Conservation (phyloP, 2,113 vertebrate species). For the Myrmecophaga tridactyla region DNA sequence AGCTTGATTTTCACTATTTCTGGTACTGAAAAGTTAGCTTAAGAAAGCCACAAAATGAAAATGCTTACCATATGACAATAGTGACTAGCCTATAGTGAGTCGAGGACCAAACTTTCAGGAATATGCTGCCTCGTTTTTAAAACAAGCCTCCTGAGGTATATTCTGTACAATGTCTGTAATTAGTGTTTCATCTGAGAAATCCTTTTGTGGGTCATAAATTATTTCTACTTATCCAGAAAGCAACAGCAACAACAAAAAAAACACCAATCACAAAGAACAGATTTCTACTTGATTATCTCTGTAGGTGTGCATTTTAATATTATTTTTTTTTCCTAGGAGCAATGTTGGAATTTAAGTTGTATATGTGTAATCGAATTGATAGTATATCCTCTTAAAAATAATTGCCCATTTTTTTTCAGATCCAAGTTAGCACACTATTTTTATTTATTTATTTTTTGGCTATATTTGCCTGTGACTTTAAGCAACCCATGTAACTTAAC, state of each 20-base stretch:
- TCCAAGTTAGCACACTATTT: constrained; percentile 78
- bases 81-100: constrained; percentile 82
- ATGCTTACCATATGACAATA: constrained; percentile 78
- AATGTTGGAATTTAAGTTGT: constrained; percentile 81
- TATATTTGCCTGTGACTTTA: constrained; percentile 81
- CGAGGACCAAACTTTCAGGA: constrained; percentile 89
- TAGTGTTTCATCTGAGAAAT: constrained; percentile 83
- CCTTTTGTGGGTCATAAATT: constrained; percentile 85
- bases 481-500: constrained; percentile 85
- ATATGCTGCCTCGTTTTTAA: constrained; percentile 88
- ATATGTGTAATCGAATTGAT: constrained; percentile 82
- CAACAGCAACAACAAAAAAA: constrained; percentile 58
- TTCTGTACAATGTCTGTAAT: constrained; percentile 86
- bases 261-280: constrained; percentile 65
- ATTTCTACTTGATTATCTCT: constrained; percentile 86
- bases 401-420: constrained; percentile 79
- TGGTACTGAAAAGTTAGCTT: constrained; percentile 71
- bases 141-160: constrained; percentile 86
- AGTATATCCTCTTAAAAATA: constrained; percentile 77
- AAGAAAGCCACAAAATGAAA: constrained; percentile 56
- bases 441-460: constrained; percentile 73
- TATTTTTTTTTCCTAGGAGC: constrained; percentile 83
- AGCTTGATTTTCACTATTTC: constrained; percentile 64
- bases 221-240: constrained; percentile 87
- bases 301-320: constrained; percentile 85